Conservation (phyloP, 2,113 vertebrate species). For the Spizaetus ornatus region DNA sequence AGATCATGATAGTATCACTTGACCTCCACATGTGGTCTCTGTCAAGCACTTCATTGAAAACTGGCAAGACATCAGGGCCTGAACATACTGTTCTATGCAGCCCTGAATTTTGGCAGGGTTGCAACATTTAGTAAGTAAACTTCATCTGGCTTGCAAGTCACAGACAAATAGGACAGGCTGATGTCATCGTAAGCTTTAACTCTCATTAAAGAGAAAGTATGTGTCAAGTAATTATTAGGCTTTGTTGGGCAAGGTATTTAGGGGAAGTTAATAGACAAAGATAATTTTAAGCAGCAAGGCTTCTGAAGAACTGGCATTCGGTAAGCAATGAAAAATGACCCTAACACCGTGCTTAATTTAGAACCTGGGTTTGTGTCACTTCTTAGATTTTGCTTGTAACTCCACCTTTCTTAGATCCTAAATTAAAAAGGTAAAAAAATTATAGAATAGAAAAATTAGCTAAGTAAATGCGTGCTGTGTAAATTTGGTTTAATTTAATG, state of each 20-base stretch:
- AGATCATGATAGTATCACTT: not conserved
- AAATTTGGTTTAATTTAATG: not conserved
- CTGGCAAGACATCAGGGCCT: not conserved
- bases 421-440: not conserved
- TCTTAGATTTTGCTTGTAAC: not conserved
- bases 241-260: constrained; percentile 16
- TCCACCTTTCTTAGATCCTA: not conserved
- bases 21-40: constrained; percentile 28
- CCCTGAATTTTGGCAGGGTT: constrained; percentile 20
- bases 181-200: constrained; percentile 15
- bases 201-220: constrained; percentile 26
- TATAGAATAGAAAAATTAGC: not conserved
- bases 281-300: not conserved
- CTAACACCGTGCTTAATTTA: not conserved
- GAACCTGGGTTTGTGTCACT: not conserved
- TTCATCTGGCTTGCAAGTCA: constrained; percentile 4
- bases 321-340: not conserved
- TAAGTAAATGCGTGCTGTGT: not conserved
- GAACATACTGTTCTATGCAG: constrained; percentile 43
- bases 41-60: constrained; percentile 44
- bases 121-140: constrained; percentile 21
- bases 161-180: constrained; percentile 34
- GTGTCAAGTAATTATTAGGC: not conserved
- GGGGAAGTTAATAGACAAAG: constrained; percentile 19
- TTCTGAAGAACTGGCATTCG: constrained; percentile 3